Base-by-base conservation (phyloP, 2,888 invertebrate species). In the Heteromyza rotundicornis region DNA sequence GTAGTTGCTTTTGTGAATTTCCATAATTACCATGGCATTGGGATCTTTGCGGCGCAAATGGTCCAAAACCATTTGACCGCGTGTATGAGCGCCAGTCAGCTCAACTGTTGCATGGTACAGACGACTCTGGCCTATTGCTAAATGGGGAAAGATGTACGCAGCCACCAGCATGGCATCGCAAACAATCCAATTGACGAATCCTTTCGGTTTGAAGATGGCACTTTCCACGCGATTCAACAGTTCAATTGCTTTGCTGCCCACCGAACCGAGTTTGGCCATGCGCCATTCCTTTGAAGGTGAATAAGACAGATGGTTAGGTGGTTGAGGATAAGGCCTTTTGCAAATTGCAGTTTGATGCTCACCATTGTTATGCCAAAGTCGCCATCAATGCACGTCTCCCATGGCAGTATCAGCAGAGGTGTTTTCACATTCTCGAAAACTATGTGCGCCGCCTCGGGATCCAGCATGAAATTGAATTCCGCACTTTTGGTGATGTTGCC, bases 361-460 rank as follows among this genome's bases (percentile, higher is more conserved):
- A 77, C 77, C 62, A 75, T 66, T 16, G 74, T 66, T 19, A 76
- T 64, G 1, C 69, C 68, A 52, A 71, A 68, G 10, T 76, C 70
- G 5, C 76, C 71, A 52, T 79, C 79, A 8, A 84, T 64, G 67
- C 87, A 86, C 0, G 88, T 83, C 79, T 92, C 92, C 90, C 89
- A 91, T 1, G 91, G 88, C 14, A 90, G 74, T 7, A 92, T 72
- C 44, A 82, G 84, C 1, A 90, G 82, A 1, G 88, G 87, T 20
- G 78, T 76, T 59, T 86, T 82, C 1, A 71, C 35, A 64, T 84
- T 85, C 35, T 85, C 84, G 19, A 92, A 79, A 20, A 89, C 87
- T 58, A 91, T 87, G 69, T 87, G 84, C 0, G 89, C 91, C 10
- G 92, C 89, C 80, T 92, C 92, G 0, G 92, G 91, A 82, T 93